Base-by-base conservation (phyloP, 2,113 vertebrate species). In the Parus major region DNA sequence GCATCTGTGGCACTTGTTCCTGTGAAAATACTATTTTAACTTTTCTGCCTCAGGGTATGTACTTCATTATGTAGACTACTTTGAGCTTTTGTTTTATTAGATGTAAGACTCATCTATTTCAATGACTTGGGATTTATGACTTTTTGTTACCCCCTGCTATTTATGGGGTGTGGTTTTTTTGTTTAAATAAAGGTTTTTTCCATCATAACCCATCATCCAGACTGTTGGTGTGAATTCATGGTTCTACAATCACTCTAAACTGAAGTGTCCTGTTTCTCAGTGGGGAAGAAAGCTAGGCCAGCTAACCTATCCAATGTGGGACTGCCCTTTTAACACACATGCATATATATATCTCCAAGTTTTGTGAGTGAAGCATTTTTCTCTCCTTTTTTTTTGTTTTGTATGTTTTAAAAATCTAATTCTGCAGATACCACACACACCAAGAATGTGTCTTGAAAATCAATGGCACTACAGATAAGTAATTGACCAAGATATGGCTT, bases 131-230 rank as follows among this genome's bases (percentile, higher is more conserved):
- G 1, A 8, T 64, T 82, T 24, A 19, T 15, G n/a, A 31, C 21
- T 55, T 85, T 87, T 56, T 66, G 9, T 39, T 61, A 16, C 5
- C 9, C 13, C 11, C 35, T 63, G 16, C 19, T 75, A 28, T 49
- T 66, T 69, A 36, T 10, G 0, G 1, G 42, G 33, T 49, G 1
- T 41, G 8, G 7, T 0, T 2, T 63, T 61, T 82, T 71, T 78
- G 15, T 85, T 88, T 69, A 88, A 86, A 56, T n/a, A 47, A 65
- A 24, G 11, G 7, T 0, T n/a, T 89, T 50, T 86, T 71, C 56
- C 17, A 31, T 66, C 29, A 6, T 56, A 77, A 50, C 12, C 12
- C 33, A 9, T 68, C 1, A 2, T 70, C 17, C 39, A 70, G 39
- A 18, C 71, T 41, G 25, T 56, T 76, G 29, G 19, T 78, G 35